Conservation (phyloP, 2,888 invertebrate species). For the Andrena hattorfiana region DNA sequence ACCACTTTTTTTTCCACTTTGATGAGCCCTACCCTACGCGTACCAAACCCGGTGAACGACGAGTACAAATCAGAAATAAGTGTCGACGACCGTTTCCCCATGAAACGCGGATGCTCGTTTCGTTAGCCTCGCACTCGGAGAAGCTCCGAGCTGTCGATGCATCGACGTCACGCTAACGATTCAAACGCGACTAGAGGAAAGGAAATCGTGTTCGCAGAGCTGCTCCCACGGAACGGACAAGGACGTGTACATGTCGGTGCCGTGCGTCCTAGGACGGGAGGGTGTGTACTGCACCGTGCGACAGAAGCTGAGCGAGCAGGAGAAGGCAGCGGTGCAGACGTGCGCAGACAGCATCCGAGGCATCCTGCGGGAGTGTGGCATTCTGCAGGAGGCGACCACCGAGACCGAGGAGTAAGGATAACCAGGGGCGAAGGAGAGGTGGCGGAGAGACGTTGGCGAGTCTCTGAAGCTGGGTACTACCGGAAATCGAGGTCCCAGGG, state of each 20-base stretch:
- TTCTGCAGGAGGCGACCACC: conserved; percentile 73
- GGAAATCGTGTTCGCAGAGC: conserved; percentile 68
- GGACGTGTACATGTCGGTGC: conserved; percentile 88
- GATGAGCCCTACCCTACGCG: no score
- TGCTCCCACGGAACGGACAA: conserved; percentile 86
- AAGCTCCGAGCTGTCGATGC: conserved; percentile 4
- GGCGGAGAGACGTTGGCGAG: neutral
- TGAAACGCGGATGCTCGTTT: neutral
- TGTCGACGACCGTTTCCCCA: neutral
- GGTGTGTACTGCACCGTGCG: conserved; percentile 85
- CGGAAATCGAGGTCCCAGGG: conserved; percentile 52
- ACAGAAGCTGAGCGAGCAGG: conserved; percentile 84
- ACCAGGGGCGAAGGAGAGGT: neutral
- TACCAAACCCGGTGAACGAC: no score
- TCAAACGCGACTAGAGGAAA: conserved; percentile 8
- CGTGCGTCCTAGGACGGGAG: conserved; percentile 85
- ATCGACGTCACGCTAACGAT: conserved; percentile 35
- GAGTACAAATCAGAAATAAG: no score
- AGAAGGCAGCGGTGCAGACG: conserved; percentile 77
- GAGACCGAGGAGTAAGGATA: conserved; percentile 36
- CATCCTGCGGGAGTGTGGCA: conserved; percentile 78
- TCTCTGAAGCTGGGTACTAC: conserved; percentile 23
- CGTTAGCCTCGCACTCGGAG: conserved; percentile 7
- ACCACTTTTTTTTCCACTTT: no score
- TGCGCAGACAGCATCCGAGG: conserved; percentile 79